A percentile compares a stretch with the other conserved stretches of the same genome.
Evolutionary conservation across 1,140 invertebrate genomes (phyloP).

Genomic region (Lepidostoma basale): DNA sequence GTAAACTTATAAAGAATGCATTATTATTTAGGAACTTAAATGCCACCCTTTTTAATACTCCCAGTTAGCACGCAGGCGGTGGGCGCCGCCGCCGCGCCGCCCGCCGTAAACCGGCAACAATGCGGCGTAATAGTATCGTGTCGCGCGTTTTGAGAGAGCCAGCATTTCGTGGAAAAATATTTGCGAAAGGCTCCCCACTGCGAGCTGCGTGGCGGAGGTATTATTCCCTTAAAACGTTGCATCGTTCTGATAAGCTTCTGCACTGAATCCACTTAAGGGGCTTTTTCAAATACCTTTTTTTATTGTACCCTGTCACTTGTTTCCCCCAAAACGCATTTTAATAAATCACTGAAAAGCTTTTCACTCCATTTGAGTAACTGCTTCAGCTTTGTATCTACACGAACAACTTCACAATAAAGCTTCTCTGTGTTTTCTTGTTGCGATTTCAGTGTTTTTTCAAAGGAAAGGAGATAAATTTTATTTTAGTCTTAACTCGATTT

Average conservation of each 20-base stretch:
- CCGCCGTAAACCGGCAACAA: slow-evolving; percentile 16
- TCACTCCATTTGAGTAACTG: slow-evolving; percentile 9
- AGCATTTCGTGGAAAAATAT: slow-evolving; percentile 31
- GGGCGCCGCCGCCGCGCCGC: not conserved
- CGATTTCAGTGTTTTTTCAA: too few relatives aligned
- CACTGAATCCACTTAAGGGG: slow-evolving; percentile 9
- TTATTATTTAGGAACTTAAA: slow-evolving; percentile 40
- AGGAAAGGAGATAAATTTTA: too few relatives aligned
- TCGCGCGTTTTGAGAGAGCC: slow-evolving; percentile 30
- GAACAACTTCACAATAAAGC: too few relatives aligned
- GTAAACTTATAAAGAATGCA: slow-evolving; percentile 39
- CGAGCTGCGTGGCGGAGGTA: slow-evolving; percentile 9
- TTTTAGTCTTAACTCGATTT: too few relatives aligned
- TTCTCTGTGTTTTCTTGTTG: too few relatives aligned
- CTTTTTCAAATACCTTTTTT: slow-evolving; percentile 11
- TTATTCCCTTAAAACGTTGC: slow-evolving; percentile 26
- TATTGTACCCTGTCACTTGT: slow-evolving; percentile 15
- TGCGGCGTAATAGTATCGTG: slow-evolving; percentile 22
- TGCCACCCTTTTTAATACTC: slow-evolving; percentile 30
- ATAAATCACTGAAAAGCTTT: slow-evolving; percentile 22
- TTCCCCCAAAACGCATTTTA: slow-evolving; percentile 12
- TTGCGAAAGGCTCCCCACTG: slow-evolving; percentile 16
- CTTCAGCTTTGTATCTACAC: not conserved
- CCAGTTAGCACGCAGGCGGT: slow-evolving; percentile 12
- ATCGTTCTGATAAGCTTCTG: slow-evolving; percentile 26